Evolutionary conservation across 2,113 vertebrate species (phyloP), one percentile per base, ranked within the genome.

Genomic region (Elanus axillaris): DNA sequence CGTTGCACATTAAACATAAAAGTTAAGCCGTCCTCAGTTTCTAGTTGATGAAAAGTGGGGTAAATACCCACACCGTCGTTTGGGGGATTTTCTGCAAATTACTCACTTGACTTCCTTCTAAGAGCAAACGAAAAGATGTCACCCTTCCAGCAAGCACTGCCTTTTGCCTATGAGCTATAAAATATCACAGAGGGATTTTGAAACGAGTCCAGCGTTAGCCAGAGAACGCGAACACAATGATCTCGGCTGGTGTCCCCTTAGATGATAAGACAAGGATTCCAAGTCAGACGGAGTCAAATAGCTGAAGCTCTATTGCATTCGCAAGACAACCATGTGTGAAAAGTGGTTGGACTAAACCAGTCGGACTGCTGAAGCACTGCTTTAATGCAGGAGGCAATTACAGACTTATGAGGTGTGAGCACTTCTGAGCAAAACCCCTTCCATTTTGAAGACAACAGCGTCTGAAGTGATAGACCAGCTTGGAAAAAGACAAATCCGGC

Each of bases 311-410:
- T 6, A 11, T 0, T 3, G 19, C 1, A 1, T 55, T 96, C 68
- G 59, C 71, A 25, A 69, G 88, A 77, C 32, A 62, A 78, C 42
- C 21, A 42, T 3, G 62, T 48, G 86, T 72, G 91, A 93, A 88
- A 86, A 92, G 92, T 2, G 40, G 34, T 9, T 59, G 74, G 66
- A 36, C 52, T 21, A 5, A n/a, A 66, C 1, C 68, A 90, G 73
- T 47, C 26, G 56, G 89, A 55, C 73, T 78, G 66, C 75, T 43
- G 86, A 69, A 93, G 91, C 52, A 2, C 29, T 7, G 48, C 91
- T 97, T 94, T 94, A 90, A 97, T 76, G 82, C 34, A 36, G 68
- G 89, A 94, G 92, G 82, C 89, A 90, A 94, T 96, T 94, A 94
- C 20, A 55, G 79, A 74, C 74, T 95, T 88, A 76, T 0, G 16